Evolutionary conservation across 2,888 invertebrate species (phyloP).

Genomic region (Chymomyza amoena): DNA sequence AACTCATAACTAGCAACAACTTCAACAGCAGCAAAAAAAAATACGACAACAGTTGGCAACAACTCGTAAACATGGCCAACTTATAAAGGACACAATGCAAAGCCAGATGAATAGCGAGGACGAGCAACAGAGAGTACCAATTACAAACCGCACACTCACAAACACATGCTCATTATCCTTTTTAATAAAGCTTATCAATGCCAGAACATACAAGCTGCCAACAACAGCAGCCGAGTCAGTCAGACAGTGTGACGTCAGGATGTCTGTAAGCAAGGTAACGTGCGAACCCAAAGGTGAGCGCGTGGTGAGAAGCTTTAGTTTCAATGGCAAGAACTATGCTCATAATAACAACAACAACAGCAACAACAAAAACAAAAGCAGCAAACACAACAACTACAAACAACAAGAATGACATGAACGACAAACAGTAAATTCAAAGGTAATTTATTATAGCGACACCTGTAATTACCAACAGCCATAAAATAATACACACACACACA

Average conservation of each 20-base stretch:
- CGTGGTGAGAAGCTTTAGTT: not conserved
- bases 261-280: not conserved
- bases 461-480: slow-evolving; percentile 74
- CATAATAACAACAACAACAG: slow-evolving; percentile 20
- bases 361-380: slow-evolving; percentile 54
- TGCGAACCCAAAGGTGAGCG: not conserved
- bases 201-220: slow-evolving; percentile 71
- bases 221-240: slow-evolving; percentile 42
- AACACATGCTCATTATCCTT: slow-evolving; percentile 69
- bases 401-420: slow-evolving; percentile 46
- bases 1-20: slow-evolving; percentile 73
- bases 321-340: slow-evolving; percentile 36
- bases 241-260: not conserved
- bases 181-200: slow-evolving; percentile 74
- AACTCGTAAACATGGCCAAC: slow-evolving; percentile 70
- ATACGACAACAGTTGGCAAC: slow-evolving; percentile 30
- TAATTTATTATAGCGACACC: slow-evolving; percentile 73
- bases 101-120: slow-evolving; percentile 27
- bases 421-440: slow-evolving; percentile 74
- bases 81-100: slow-evolving; percentile 71
- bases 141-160: slow-evolving; percentile 22
- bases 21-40: slow-evolving; percentile 30
- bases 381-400: slow-evolving; percentile 46
- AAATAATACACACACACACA: slow-evolving; percentile 56
- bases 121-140: slow-evolving; percentile 18